These are phyloP conservation scores for Lycorma delicatula DNA, from an alignment of 1,140 invertebrate genomes.

Conservation along the genomic window DNA sequence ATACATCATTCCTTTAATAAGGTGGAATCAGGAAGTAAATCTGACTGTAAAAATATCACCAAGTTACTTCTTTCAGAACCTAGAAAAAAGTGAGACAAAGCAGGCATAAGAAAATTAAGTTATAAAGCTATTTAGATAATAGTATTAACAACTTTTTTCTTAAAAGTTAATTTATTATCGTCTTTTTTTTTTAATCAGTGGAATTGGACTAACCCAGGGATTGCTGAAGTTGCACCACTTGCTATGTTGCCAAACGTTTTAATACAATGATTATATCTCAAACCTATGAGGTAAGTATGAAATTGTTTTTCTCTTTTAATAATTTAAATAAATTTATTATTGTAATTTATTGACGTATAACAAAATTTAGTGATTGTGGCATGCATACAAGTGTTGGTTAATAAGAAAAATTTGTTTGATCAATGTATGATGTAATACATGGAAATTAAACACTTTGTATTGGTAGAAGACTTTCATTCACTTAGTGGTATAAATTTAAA, in stretches of 20 bases:
- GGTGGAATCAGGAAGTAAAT: too few species aligned
- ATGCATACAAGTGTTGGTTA: not conserved
- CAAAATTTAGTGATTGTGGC: not conserved
- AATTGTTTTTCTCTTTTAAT: not conserved
- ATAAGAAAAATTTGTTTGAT: not conserved
- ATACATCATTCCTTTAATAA: too few species aligned
- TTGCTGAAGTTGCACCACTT: constrained; percentile 66
- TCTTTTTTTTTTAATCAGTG: constrained; percentile 45
- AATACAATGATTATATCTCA: constrained; percentile 65
- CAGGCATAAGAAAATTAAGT: too few species aligned
- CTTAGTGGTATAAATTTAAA: too few species aligned
- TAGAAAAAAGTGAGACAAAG: too few species aligned
- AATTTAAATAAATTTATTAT: not conserved
- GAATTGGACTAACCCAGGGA: constrained; percentile 65
- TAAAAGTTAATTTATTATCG: constrained; percentile 16
- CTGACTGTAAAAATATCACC: too few species aligned
- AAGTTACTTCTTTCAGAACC: too few species aligned
- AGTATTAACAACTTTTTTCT: too few species aligned
- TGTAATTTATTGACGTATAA: not conserved
- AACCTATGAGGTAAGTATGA: constrained; percentile 55
- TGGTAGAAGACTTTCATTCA: not conserved
- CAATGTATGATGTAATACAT: not conserved
- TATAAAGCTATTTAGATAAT: too few species aligned
- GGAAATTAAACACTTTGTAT: not conserved
- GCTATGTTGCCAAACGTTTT: constrained; percentile 67